Conservation (phyloP, 2,797 vertebrate species). For the Phylloscopus collybita region DNA sequence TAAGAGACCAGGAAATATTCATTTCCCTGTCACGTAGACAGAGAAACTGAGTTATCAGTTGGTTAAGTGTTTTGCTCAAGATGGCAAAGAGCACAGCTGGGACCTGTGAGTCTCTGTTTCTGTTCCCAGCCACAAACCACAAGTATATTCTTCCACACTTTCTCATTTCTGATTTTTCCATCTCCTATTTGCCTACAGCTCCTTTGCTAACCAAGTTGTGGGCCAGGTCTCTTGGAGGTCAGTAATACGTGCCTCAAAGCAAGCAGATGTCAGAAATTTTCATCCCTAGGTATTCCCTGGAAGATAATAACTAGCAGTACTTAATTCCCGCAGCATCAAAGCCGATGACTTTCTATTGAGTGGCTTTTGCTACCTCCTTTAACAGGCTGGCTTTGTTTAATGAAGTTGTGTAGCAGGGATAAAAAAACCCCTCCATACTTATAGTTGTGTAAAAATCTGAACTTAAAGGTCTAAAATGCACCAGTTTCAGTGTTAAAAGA, state of each 20-base stretch:
- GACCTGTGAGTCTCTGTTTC: background rate
- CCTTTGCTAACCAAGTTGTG: background rate
- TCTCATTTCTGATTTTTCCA: background rate
- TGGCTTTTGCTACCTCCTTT: background rate
- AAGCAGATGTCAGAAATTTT: background rate
- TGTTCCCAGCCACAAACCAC: background rate
- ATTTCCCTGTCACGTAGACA: background rate
- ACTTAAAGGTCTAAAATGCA: background rate
- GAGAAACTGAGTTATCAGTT: background rate
- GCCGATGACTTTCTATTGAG: background rate
- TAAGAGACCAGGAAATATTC: background rate
- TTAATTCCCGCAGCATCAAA: background rate
- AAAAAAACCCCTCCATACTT: background rate
- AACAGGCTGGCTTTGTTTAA: conserved; percentile 1
- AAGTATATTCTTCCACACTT: background rate
- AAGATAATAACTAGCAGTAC: background rate
- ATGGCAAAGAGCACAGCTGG: background rate
- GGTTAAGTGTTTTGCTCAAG: background rate
- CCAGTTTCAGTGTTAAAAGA: background rate
- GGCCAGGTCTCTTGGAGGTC: background rate
- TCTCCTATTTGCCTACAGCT: background rate
- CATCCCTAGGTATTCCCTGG: background rate
- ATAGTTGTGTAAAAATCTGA: background rate
- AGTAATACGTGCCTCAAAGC: background rate
- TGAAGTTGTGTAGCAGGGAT: background rate